Evolutionary conservation across 2,888 invertebrate species (phyloP).

Genomic region (Tenthredo mesomela): DNA sequence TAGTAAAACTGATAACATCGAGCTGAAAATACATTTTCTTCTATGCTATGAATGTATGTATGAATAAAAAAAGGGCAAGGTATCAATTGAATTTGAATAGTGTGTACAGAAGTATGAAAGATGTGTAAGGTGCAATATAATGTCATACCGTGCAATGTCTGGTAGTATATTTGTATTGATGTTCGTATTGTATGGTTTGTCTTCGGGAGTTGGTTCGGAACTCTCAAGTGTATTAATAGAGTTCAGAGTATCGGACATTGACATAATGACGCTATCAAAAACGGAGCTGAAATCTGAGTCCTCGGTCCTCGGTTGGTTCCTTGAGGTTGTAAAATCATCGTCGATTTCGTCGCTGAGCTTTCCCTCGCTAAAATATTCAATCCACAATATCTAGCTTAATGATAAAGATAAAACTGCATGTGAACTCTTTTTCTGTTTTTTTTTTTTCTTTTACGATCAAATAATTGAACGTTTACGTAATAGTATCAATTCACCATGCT

Average conservation of each 20-base stretch:
- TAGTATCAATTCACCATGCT: background rate
- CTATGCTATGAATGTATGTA: no score
- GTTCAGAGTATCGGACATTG: conserved; percentile 77
- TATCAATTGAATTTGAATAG: conserved; percentile 11
- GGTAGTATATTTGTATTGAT: conserved; percentile 72
- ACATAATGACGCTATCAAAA: conserved; percentile 77
- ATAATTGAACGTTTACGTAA: background rate
- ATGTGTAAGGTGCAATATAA: conserved; percentile 48
- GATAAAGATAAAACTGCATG: background rate
- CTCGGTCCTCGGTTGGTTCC: conserved; percentile 71
- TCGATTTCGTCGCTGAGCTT: conserved; percentile 67
- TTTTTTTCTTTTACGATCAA: background rate
- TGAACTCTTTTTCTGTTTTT: background rate
- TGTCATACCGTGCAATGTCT: conserved; percentile 75
- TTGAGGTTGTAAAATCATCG: conserved; percentile 62
- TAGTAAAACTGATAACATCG: background rate
- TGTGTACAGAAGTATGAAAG: background rate
- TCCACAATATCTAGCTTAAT: conserved; percentile 15
- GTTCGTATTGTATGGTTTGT: conserved; percentile 73
- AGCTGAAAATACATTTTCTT: no score
- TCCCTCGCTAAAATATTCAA: conserved; percentile 72
- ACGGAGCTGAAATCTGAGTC: conserved; percentile 75
- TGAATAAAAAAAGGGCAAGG: background rate
- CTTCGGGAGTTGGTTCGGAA: conserved; percentile 77
- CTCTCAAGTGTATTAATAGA: conserved; percentile 77